Evolutionary conservation across 2,888 invertebrate genomes (phyloP).

Genomic region (Eumacrocentrus americanus): DNA sequence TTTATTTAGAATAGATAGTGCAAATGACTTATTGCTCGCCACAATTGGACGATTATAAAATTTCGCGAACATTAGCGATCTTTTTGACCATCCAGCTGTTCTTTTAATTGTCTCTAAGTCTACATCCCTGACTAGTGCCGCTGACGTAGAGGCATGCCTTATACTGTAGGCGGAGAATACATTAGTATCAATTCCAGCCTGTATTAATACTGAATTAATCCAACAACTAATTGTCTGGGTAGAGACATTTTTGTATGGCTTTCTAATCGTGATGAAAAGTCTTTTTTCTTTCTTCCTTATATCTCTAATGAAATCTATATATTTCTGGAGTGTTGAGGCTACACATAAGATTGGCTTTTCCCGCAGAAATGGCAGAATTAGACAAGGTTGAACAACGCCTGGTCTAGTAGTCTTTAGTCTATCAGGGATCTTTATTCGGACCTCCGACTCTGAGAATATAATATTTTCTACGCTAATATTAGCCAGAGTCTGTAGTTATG

Average conservation of each 20-base stretch:
- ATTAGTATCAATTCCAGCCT: slow-evolving; percentile 16
- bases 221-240: slow-evolving; percentile 21
- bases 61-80: slow-evolving; percentile 7
- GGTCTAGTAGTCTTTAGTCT: slow-evolving; percentile 20
- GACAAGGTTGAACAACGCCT: slow-evolving; percentile 17
- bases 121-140: background rate
- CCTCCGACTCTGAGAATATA: background rate
- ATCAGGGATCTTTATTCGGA: slow-evolving; percentile 24
- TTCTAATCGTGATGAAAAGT: slow-evolving; percentile 9
- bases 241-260: slow-evolving; percentile 10
- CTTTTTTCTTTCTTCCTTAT: background rate
- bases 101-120: slow-evolving; percentile 9
- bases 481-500: slow-evolving; percentile 26
- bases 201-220: slow-evolving; percentile 1
- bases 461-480: slow-evolving; percentile 18
- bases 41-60: slow-evolving; percentile 20
- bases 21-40: background rate
- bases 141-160: slow-evolving; percentile 12
- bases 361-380: slow-evolving; percentile 21
- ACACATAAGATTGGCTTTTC: slow-evolving; percentile 17
- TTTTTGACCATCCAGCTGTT: slow-evolving; percentile 12
- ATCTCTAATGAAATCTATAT: slow-evolving; percentile 12
- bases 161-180: slow-evolving; percentile 12
- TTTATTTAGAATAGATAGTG: background rate
- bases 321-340: slow-evolving; percentile 2